Evolutionary conservation across 2,888 invertebrate genomes (phyloP), one percentile per base, ranked within the genome.

Genomic region (Pandemis cinnamomeana): DNA sequence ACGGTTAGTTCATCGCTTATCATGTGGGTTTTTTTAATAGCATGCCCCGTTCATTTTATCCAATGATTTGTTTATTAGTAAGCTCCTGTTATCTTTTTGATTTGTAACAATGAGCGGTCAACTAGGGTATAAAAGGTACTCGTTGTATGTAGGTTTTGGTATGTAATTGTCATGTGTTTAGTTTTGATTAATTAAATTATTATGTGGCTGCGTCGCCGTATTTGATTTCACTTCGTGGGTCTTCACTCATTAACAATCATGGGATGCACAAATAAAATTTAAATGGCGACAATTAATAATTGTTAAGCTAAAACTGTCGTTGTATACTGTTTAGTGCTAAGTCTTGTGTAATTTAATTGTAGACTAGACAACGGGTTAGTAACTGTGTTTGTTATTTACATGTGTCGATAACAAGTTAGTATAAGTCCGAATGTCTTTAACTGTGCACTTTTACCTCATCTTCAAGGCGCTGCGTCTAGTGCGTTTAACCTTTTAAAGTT

Each of bases 11-110:
- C 88, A 89, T 89, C 84, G 92, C 91, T 91, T 91, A 89, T 91
- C 93, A 93, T 93, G 93, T 93, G 93, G 93, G 93, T 93, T 93
- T 93, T 93, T 93, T 93, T 93, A 93, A 93, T 93, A 88, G 93
- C 93, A 93, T 93, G 90, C 84, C 82, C 83, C 66, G 71, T 74
- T 74, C 74, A 74, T 74, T 74, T 74, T 62, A 64, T 74, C 67
- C 53, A 46, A 71, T 48, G 55, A 44, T 74, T 67, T 53, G 51
- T 73, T 70, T 66, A 71, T 69, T 71, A 67, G 66, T 13, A 68
- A 53, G 69, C 73, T 73, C 64, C 63, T 62, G 60, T 67, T 70
- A 67, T 69, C 62, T 36, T 58, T 58, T 66, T 73, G 8, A 70
- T 73, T 71, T 71, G 66, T 71, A 71, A 74, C 66, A 53, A 68